Evolutionary conservation across 2,113 vertebrate species (phyloP).

Genomic region (Zootoca vivipara): DNA sequence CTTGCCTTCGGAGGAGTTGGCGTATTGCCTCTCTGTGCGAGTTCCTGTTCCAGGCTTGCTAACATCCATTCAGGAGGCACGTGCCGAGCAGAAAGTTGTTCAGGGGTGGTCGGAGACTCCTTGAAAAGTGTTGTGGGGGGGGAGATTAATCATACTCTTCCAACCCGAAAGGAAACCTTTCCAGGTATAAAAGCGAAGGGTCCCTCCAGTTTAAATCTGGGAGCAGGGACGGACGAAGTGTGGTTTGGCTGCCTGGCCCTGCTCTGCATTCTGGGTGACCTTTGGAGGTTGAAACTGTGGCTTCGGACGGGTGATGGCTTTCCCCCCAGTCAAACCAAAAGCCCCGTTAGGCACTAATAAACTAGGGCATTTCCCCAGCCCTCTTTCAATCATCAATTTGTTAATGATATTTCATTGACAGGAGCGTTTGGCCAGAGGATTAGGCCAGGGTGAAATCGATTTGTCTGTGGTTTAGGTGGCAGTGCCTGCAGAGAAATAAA

Average conservation of each 20-base stretch:
- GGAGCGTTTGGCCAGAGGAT: background rate
- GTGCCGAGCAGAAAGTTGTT: too few relatives aligned
- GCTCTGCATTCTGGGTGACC: background rate
- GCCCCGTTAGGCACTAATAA: too few relatives aligned
- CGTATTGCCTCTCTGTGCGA: background rate
- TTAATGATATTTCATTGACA: background rate
- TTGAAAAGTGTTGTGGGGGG: background rate
- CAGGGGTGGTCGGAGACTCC: background rate
- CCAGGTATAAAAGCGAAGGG: too few relatives aligned
- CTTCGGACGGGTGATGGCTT: too few relatives aligned
- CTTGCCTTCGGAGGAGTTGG: background rate
- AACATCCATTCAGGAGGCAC: background rate
- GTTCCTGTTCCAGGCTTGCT: background rate
- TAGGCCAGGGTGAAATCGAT: background rate
- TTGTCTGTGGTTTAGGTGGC: background rate
- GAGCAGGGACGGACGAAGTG: fast-evolving
- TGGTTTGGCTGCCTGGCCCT: background rate
- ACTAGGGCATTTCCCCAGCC: conserved; percentile 22
- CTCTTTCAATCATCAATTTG: background rate
- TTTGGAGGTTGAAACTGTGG: background rate
- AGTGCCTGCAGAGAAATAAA: background rate
- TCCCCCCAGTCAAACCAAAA: too few relatives aligned
- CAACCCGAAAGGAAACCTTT: background rate
- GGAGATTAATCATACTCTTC: background rate
- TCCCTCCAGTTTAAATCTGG: background rate